These are phyloP conservation scores for Tyria jacobaeae DNA, from an alignment of 2,888 invertebrate species.

Conservation along the genomic window DNA sequence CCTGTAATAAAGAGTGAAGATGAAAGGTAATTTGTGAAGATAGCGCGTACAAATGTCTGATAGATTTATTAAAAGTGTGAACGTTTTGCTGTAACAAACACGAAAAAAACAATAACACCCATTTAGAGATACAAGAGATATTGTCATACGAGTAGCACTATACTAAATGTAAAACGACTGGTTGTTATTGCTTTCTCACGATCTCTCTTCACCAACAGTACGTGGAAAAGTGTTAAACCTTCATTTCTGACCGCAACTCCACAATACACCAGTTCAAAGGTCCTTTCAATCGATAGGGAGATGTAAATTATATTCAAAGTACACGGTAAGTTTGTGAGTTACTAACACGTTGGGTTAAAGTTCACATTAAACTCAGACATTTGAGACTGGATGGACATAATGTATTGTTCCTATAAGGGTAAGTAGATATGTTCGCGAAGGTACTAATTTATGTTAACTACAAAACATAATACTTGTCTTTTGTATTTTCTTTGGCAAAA, in stretches of 20 bases:
- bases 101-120: background rate
- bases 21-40: no score
- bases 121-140: background rate
- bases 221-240: slow-evolving; percentile 8
- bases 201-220: background rate
- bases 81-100: no score
- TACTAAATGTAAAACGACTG: background rate
- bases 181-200: background rate
- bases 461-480: background rate
- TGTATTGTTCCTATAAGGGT: background rate
- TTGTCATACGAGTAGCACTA: background rate
- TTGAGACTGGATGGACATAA: background rate
- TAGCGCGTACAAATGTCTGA: no score
- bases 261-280: slow-evolving; percentile 7
- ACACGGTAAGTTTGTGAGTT: slow-evolving; percentile 3
- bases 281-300: slow-evolving; percentile 5
- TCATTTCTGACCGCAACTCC: slow-evolving; percentile 3
- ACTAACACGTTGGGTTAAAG: slow-evolving; percentile 6
- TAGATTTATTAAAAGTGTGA: no score
- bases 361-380: background rate
- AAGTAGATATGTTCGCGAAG: background rate
- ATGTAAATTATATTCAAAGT: slow-evolving; percentile 2
- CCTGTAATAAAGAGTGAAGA: no score
- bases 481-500: background rate
- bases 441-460: background rate